Percentiles rank a stretch among this genome's conserved stretches.
These are phyloP conservation scores for Eulithis testata DNA, from an alignment of 2,888 invertebrate species.

Conservation along the genomic window DNA sequence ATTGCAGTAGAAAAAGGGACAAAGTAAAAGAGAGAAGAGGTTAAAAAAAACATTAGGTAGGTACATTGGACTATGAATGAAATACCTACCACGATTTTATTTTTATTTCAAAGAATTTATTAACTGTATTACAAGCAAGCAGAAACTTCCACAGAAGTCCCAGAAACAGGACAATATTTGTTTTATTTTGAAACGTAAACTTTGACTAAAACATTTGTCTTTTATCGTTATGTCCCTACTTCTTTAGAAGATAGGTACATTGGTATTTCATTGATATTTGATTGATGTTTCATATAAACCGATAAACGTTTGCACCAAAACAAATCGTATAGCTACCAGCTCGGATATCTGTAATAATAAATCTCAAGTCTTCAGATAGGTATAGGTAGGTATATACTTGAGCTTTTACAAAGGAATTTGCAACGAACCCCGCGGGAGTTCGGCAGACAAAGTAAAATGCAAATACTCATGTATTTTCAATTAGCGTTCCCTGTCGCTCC, in stretches of 20 bases:
- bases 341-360: conserved; percentile 21
- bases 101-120: too few relatives aligned
- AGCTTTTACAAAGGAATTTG: conserved; percentile 55
- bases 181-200: neutral
- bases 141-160: too few relatives aligned
- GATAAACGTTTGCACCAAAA: conserved; percentile 8
- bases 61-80: too few relatives aligned
- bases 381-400: neutral
- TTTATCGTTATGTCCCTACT: neutral
- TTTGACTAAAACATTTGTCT: too few relatives aligned
- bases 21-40: too few relatives aligned
- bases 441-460: conserved; percentile 78
- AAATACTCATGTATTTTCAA: conserved; percentile 81
- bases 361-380: conserved; percentile 35
- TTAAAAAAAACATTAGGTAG: too few relatives aligned
- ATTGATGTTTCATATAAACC: neutral
- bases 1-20: neutral
- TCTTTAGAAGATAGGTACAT: too few relatives aligned
- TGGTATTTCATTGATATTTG: too few relatives aligned
- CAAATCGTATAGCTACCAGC: neutral
- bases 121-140: too few relatives aligned
- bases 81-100: too few relatives aligned
- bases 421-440: conserved; percentile 60
- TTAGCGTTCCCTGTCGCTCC: conserved; percentile 54
- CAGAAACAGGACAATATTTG: too few relatives aligned